Evolutionary conservation across 2,888 invertebrate species (phyloP).

Genomic region (Tethea ocularis): DNA sequence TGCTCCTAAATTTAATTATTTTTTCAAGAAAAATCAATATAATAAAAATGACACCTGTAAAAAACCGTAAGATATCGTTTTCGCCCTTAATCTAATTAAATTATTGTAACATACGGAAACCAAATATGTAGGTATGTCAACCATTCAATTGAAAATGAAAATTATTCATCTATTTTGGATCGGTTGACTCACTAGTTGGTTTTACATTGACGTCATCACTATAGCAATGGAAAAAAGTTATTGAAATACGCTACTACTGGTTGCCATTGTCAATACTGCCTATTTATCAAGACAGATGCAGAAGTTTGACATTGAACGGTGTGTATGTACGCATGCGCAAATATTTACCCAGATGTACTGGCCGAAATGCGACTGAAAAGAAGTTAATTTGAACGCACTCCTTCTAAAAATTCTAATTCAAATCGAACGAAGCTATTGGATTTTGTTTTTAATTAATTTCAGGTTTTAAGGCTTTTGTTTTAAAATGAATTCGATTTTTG

Average conservation of each 20-base stretch:
- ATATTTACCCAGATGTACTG: slow-evolving; percentile 64
- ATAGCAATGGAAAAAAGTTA: not conserved
- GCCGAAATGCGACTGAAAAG: slow-evolving; percentile 19
- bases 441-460: slow-evolving; percentile 1
- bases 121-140: not conserved
- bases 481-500: not conserved
- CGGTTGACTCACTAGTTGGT: not conserved
- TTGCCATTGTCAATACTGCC: slow-evolving; percentile 21
- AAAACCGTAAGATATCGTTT: too few species aligned
- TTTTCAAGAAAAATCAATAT: not conserved
- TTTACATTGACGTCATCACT: not conserved
- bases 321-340: slow-evolving; percentile 62
- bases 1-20: too few species aligned
- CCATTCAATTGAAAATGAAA: not conserved
- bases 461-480: not conserved
- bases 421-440: not conserved
- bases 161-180: not conserved
- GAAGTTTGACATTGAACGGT: slow-evolving; percentile 66
- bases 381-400: slow-evolving; percentile 13
- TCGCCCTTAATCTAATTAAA: not conserved
- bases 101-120: not conserved
- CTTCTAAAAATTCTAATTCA: slow-evolving; percentile 1
- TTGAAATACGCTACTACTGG: slow-evolving; percentile 13
- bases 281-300: slow-evolving; percentile 55
- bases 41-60: not conserved